Percentiles rank a stretch among this genome's conserved stretches.
Conservation (phyloP, 2,113 vertebrate species). For the Calonectris borealis region DNA sequence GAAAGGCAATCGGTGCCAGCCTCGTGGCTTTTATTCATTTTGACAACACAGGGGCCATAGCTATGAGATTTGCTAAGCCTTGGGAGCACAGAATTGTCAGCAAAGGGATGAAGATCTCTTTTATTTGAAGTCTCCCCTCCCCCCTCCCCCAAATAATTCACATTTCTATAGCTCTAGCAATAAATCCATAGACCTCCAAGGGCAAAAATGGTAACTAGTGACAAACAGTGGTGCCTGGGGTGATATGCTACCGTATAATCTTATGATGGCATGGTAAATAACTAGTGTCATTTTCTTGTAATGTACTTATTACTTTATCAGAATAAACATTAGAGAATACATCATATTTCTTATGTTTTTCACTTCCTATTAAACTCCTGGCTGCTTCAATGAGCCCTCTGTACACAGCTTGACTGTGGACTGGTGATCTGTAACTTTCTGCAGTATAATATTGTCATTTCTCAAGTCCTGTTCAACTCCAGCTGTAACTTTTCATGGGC, state of each 20-base stretch:
- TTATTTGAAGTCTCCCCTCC: not conserved
- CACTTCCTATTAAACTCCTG: slow-evolving; percentile 5
- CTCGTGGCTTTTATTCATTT: not conserved
- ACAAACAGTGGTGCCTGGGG: not conserved
- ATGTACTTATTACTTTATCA: not conserved
- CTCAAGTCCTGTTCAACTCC: slow-evolving; percentile 27
- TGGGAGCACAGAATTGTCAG: not conserved
- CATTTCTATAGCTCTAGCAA: not conserved
- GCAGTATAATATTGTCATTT: not conserved
- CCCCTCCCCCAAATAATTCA: not conserved
- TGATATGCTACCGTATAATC: not conserved
- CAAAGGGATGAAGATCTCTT: not conserved
- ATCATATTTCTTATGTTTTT: not conserved
- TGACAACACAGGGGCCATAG: not conserved
- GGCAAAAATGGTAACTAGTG: not conserved
- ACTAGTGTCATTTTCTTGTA: not conserved
- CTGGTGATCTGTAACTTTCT: slow-evolving; percentile 27
- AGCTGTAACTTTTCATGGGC: slow-evolving; percentile 25
- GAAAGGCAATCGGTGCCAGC: accelerated
- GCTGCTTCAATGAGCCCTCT: not conserved
- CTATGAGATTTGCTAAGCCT: not conserved
- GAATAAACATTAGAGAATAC: not conserved
- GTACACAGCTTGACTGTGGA: not conserved
- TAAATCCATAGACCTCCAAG: not conserved
- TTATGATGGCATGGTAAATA: not conserved